A percentile compares a stretch with the other conserved stretches of the same genome.
Conservation (phyloP, 2,888 invertebrate genomes). For the Rambutsinella grinnellia region DNA sequence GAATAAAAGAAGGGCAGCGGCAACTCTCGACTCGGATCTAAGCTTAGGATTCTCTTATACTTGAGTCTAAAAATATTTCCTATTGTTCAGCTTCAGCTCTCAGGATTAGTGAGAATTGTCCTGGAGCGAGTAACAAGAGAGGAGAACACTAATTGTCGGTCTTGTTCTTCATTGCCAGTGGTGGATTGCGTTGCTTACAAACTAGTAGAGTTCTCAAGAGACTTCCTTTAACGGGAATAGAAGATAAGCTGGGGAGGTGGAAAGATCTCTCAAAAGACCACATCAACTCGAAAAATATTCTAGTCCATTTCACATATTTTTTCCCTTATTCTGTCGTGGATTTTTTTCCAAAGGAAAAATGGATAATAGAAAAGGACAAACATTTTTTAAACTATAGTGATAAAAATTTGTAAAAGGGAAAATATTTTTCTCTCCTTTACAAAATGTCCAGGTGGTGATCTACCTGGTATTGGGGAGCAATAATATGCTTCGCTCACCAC, state of each 20-base stretch:
- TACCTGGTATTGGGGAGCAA: neutral
- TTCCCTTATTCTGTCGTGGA: too few species aligned
- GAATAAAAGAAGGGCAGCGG: slow-evolving; percentile 21
- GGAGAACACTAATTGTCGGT: slow-evolving; percentile 53
- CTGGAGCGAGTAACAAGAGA: slow-evolving; percentile 23
- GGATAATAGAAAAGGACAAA: slow-evolving; percentile 8
- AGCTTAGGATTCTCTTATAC: slow-evolving; percentile 7
- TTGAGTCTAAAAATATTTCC: neutral
- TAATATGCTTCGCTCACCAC: neutral
- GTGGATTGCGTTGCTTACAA: neutral
- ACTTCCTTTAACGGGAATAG: neutral
- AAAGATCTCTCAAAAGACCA: slow-evolving; percentile 4
- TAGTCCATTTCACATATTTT: too few species aligned
- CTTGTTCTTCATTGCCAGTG: slow-evolving; percentile 40
- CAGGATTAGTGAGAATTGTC: slow-evolving; percentile 22
- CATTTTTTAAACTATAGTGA: too few species aligned
- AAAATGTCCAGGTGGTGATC: neutral
- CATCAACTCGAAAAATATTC: neutral
- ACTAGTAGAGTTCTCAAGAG: too few species aligned
- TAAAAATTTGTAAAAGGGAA: neutral
- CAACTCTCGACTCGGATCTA: slow-evolving; percentile 1
- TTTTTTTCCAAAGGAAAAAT: slow-evolving; percentile 5
- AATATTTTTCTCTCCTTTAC: neutral
- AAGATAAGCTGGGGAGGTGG: too few species aligned
- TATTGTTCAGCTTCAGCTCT: neutral